phyloP scores from a whole-genome alignment of 1,140 invertebrate genomes.

The Macrotrachela quadricornifera region DNA sequence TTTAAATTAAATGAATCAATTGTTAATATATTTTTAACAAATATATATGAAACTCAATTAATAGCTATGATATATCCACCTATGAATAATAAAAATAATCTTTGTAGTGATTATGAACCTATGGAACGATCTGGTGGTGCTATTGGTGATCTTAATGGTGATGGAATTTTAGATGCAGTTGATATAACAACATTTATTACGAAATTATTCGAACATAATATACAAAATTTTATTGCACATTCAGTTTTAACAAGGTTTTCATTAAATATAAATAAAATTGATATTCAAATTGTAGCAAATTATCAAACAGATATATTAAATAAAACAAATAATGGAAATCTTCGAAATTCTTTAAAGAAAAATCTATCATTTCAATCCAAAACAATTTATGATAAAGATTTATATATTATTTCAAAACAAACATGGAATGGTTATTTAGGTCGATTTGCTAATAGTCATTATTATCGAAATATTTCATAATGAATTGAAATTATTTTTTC shows the following conservation, averaged over 20 bases:
- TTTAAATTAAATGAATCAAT: background rate
- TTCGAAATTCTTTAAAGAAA: background rate
- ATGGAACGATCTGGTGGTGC: background rate
- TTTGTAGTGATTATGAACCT: background rate
- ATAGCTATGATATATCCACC: background rate
- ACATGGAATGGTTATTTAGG: constrained; percentile 3
- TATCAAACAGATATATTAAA: background rate
- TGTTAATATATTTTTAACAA: background rate
- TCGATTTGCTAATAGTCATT: background rate
- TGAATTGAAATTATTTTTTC: no score
- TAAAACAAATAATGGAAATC: background rate
- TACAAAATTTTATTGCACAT: background rate
- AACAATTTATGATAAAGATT: background rate
- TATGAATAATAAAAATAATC: background rate
- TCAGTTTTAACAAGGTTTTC: background rate
- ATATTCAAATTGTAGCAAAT: background rate
- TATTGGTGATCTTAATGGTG: background rate
- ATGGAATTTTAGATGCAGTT: background rate
- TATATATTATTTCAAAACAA: background rate
- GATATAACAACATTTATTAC: background rate
- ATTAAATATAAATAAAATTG: background rate
- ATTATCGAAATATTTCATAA: background rate
- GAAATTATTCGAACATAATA: background rate
- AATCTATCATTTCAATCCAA: background rate
- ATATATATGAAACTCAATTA: background rate